Conservation (phyloP, 2,888 invertebrate genomes). For the Clitarchus hookeri region DNA sequence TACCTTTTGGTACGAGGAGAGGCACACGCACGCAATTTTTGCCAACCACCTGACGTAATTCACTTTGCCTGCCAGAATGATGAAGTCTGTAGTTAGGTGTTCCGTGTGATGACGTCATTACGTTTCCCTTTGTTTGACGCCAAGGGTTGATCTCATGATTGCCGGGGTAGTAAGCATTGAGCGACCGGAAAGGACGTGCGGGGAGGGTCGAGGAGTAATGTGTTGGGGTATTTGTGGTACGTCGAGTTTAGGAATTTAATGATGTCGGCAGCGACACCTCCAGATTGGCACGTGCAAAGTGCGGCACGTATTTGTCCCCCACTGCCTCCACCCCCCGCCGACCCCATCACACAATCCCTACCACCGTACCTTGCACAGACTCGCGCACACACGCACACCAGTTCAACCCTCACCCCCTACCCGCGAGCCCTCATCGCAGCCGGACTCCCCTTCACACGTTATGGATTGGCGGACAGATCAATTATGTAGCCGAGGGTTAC, state of each 20-base stretch:
- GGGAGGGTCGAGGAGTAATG: neutral
- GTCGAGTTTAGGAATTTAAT: constrained; percentile 27
- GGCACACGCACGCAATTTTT: too few relatives aligned
- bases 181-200: neutral
- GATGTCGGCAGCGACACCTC: constrained; percentile 25
- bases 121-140: neutral
- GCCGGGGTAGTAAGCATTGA: neutral
- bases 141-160: neutral
- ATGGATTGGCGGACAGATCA: constrained; percentile 25
- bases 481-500: constrained; percentile 11
- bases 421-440: neutral
- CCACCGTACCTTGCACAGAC: neutral
- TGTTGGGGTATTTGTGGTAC: constrained; percentile 27
- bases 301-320: neutral
- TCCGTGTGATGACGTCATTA: constrained; percentile 14
- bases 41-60: neutral
- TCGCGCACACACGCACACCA: neutral
- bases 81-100: neutral
- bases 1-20: too few relatives aligned
- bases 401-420: neutral
- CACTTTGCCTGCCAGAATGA: neutral
- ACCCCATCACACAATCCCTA: neutral
- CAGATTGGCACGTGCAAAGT: constrained; percentile 25
- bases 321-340: neutral
- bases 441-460: constrained; percentile 15